A percentile compares a stretch with the other conserved stretches of the same genome.
Conservation (phyloP, 2,113 vertebrate genomes). For the Callospermophilus lateralis region DNA sequence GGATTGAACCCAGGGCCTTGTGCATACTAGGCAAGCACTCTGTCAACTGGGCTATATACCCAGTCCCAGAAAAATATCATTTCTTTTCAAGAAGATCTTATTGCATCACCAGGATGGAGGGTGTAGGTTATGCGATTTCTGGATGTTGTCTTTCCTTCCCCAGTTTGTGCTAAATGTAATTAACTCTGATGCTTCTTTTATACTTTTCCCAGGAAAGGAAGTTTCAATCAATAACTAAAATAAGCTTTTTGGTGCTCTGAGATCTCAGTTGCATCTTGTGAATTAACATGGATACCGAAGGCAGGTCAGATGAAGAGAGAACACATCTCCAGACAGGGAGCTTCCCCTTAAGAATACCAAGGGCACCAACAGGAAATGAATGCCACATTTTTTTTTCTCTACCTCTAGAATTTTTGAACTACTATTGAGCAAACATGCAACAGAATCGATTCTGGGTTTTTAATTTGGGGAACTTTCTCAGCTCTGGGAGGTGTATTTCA, state of each 20-base stretch:
- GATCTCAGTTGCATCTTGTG: background rate
- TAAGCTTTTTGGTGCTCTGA: background rate
- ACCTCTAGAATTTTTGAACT: background rate
- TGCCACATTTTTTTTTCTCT: background rate
- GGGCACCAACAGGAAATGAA: background rate
- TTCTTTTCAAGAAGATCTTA: background rate
- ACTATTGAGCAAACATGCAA: background rate
- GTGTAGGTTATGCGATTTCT: background rate
- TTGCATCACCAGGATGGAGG: background rate
- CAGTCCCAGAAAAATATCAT: background rate
- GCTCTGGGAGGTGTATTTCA: background rate
- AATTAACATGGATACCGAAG: background rate
- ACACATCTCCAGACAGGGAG: background rate
- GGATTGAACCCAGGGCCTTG: no score
- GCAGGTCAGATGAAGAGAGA: background rate
- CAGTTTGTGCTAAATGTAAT: background rate
- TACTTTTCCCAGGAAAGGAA: background rate
- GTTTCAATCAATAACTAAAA: background rate
- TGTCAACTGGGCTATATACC: no score
- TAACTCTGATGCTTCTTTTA: background rate
- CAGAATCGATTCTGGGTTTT: background rate
- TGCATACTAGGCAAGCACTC: no score
- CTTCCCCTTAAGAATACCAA: no score
- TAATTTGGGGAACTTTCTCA: background rate
- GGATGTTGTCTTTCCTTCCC: background rate